phyloP scores from a whole-genome alignment of 2,888 invertebrate genomes.

The Zygothrica quintamaculata region DNA sequence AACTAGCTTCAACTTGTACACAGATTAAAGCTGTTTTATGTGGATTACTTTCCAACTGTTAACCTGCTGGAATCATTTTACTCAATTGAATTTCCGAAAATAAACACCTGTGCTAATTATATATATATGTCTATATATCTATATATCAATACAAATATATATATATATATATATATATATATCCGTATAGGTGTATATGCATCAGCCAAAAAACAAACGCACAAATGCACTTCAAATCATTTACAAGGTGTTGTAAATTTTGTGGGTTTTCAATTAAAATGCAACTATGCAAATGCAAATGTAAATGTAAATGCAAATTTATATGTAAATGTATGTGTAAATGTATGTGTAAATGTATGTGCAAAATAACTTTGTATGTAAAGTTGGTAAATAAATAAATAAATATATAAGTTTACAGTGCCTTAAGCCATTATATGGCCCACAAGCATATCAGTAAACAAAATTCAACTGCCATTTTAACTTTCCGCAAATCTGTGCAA shows the following conservation, averaged over 20 bases:
- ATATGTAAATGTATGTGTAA: too few relatives aligned
- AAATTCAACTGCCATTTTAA: neutral
- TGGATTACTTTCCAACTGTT: too few relatives aligned
- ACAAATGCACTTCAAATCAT: conserved; percentile 15
- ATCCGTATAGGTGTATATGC: conserved; percentile 1
- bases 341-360: too few relatives aligned
- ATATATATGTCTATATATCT: too few relatives aligned
- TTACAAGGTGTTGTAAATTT: conserved; percentile 19
- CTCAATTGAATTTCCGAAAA: conserved; percentile 51
- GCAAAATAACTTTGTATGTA: too few relatives aligned
- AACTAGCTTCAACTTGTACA: too few relatives aligned
- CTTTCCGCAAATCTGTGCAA: neutral
- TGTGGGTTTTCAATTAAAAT: conserved; percentile 45
- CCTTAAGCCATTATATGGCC: conserved; percentile 20
- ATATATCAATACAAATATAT: too few relatives aligned
- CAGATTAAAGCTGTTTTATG: too few relatives aligned
- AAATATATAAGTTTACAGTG: conserved; percentile 32
- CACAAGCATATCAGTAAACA: conserved; percentile 11
- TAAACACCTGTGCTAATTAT: conserved; percentile 52
- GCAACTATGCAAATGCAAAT: conserved; percentile 25
- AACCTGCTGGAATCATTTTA: conserved; percentile 36
- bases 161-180: too few relatives aligned
- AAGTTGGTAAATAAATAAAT: conserved; percentile 43
- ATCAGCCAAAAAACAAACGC: too few relatives aligned
- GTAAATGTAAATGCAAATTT: too few relatives aligned